These are phyloP conservation scores for Athalia rosae DNA, from an alignment of 2,888 invertebrate genomes.

Conservation along the genomic window DNA sequence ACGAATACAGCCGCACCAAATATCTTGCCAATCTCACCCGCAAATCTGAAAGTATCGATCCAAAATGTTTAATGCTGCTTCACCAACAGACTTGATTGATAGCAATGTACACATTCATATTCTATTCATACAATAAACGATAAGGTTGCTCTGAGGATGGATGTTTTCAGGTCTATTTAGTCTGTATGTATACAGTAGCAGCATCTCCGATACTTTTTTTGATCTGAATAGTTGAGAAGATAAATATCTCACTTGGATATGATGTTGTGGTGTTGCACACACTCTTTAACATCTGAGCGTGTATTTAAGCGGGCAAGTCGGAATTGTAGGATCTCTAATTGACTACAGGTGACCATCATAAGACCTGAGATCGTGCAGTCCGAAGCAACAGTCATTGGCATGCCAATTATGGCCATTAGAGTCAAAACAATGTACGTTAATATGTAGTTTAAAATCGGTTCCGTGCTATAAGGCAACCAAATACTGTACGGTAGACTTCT, in stretches of 20 bases:
- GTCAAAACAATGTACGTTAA: background rate
- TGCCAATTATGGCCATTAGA: background rate
- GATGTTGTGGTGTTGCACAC: slow-evolving; percentile 15
- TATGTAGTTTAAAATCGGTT: background rate
- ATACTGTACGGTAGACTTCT: background rate
- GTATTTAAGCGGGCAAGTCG: slow-evolving; percentile 4
- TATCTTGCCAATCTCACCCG: slow-evolving; percentile 5
- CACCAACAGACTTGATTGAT: background rate
- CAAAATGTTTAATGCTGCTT: background rate
- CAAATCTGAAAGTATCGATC: background rate
- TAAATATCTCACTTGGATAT: slow-evolving; percentile 14
- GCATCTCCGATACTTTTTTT: background rate
- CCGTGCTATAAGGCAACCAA: slow-evolving; percentile 10
- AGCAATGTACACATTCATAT: too few species aligned
- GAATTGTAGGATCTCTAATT: slow-evolving; percentile 2
- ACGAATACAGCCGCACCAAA: slow-evolving; percentile 24
- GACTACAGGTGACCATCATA: slow-evolving; percentile 19
- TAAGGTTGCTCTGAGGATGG: too few species aligned
- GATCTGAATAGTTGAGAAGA: background rate
- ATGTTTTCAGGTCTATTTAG: background rate
- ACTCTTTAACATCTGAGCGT: background rate
- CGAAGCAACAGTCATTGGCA: background rate
- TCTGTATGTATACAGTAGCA: background rate
- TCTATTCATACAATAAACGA: too few species aligned
- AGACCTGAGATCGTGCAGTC: background rate